phyloP scores from a whole-genome alignment of 1,140 invertebrate species.

The Meteorus sp. region DNA sequence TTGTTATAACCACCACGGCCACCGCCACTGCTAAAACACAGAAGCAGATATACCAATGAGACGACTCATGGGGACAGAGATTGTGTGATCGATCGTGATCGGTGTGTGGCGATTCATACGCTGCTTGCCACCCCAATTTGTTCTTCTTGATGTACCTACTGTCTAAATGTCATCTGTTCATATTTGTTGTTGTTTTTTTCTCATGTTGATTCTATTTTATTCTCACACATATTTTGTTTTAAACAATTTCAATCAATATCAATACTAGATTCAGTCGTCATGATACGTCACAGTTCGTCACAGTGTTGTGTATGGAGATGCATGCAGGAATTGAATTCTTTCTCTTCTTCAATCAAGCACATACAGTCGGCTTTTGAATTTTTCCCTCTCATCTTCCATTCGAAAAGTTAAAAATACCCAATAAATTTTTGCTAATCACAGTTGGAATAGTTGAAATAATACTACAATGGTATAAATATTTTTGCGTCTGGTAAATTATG shows the following conservation, averaged over 20 bases:
- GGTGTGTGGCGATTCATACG: constrained; percentile 67
- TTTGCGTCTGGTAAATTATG: no score
- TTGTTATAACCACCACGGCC: constrained; percentile 84
- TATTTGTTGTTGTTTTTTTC: no score
- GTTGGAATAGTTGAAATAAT: no score
- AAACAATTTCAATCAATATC: constrained; percentile 30
- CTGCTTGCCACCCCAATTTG: constrained; percentile 59
- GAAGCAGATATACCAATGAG: constrained; percentile 67
- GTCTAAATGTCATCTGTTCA: constrained; percentile 63
- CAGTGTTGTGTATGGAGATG: constrained; percentile 39
- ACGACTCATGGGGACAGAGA: constrained; percentile 63
- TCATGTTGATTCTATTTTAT: no score
- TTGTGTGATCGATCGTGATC: constrained; percentile 69
- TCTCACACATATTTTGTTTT: no score
- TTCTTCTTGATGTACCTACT: constrained; percentile 65
- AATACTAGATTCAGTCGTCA: constrained; percentile 34
- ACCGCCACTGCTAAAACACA: constrained; percentile 83
- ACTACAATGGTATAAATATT: no score
- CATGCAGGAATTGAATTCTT: constrained; percentile 39
- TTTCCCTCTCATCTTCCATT: no score
- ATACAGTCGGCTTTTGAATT: constrained; percentile 11
- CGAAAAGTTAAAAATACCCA: no score
- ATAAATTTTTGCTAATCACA: no score
- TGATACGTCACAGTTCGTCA: constrained; percentile 54
- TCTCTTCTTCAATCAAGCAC: neutral